Evolutionary conservation across 2,888 invertebrate genomes (phyloP).

Genomic region (Apamea crenata): DNA sequence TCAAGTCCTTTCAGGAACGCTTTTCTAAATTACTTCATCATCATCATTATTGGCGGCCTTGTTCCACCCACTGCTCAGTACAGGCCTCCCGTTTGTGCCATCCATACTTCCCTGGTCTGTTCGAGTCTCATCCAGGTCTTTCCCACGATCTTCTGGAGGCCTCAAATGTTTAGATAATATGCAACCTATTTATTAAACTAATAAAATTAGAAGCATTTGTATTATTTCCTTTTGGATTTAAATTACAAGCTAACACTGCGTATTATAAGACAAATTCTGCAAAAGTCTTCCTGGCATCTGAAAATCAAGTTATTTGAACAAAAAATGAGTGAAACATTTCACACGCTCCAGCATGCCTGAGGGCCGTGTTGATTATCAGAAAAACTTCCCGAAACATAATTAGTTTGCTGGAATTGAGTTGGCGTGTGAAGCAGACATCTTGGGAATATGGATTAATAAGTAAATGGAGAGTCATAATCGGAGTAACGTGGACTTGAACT

Average conservation of each 20-base stretch:
- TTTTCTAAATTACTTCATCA: too few relatives aligned
- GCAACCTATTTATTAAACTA: background rate
- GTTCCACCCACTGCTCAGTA: too few relatives aligned
- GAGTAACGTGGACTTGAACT: background rate
- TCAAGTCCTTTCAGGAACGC: background rate
- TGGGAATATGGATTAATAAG: background rate
- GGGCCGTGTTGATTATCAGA: conserved; percentile 23
- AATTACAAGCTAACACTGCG: background rate
- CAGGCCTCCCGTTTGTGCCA: too few relatives aligned
- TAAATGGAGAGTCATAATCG: conserved; percentile 12
- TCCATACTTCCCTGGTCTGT: too few relatives aligned
- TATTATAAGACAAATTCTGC: background rate
- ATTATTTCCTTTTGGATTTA: background rate
- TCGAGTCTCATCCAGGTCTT: too few relatives aligned
- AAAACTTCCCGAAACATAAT: conserved; percentile 55
- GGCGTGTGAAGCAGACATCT: conserved; percentile 40
- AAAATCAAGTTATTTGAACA: conserved; percentile 4
- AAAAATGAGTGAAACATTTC: conserved; percentile 28
- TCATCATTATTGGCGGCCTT: too few relatives aligned
- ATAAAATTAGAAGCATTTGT: background rate
- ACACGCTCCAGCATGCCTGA: conserved; percentile 25
- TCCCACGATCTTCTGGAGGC: too few relatives aligned
- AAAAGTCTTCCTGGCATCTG: background rate
- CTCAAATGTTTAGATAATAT: background rate
- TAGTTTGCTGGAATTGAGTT: conserved; percentile 40